Evolutionary conservation across 2,113 vertebrate species (phyloP), one percentile per base, ranked within the genome.

Genomic region (Lepidothrix coronata): DNA sequence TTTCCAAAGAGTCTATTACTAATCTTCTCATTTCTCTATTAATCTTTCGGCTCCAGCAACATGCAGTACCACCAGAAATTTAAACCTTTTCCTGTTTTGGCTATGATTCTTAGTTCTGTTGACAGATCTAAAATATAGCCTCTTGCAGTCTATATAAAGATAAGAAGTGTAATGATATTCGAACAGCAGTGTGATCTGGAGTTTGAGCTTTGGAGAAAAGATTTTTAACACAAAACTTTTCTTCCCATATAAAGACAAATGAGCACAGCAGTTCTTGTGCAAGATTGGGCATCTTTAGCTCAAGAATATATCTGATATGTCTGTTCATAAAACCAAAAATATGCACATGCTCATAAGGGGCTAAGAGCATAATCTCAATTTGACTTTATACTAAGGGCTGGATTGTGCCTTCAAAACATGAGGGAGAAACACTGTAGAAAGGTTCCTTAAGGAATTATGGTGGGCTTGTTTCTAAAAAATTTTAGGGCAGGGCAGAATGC

Each of bases 21-120:
- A 81, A 91, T 95, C 52, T 89, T 89, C 49, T 70, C 20, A 61
- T 94, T 96, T 93, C 23, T 82, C 58, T 68, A 82, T 92, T 92
- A 93, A 91, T 96, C 81, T 86, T 89, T 80, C 84, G 33, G 33
- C 74, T 93, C 22, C 39, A 74, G 52, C 28, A 89, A 55, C 35
- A 67, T 59, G 22, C 30, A 65, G 11, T 78, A 44, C 35, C 46
- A 39, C 59, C 84, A 95, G 63, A 52, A 93, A 82, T 82, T 71
- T 65, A 93, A 93, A 91, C 25, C 22, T 90, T 87, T 82, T 85
- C 52, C 48, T 87, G 18, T 82, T 48, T 35, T 82, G 67, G 61
- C 65, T 94, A 22, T 66, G 63, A 75, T 72, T 92, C 57, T 67
- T 95, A 62, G 52, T 33, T 82, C 52, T 92, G 59, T 59, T 91